Evolutionary conservation across 2,888 invertebrate genomes (phyloP), one percentile per base, ranked within the genome.

Genomic region (Megastigmus dorsalis): DNA sequence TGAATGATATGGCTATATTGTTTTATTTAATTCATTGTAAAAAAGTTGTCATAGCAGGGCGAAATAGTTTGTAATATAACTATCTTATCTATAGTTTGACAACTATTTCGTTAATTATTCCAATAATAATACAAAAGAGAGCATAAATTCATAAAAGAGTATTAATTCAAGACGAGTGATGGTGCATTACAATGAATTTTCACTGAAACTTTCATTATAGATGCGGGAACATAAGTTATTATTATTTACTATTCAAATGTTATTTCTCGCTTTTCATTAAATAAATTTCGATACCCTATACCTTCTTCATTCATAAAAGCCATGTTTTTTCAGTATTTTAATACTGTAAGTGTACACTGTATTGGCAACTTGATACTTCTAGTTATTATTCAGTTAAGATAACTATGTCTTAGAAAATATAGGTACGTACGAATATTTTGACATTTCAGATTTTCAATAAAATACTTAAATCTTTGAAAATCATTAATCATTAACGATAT

Each of bases 301-400:
- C 36, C 23, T 18, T 68, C 55, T 41, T 50, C 5, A 13, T 48
- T 36, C 18, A 10, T 23, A 9, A 38, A 7, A 26, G 18, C 15
- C 23, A 33, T 41, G 13, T 15, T 23, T 33, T 26, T 50, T 41
- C 50, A 30, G 59, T 60, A 73, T 73, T 74, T 74, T 62, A 74
- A 62, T 62, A 74, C 67, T 74, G 45, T 55, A 68, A 74, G 15
- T 55, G 67, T 68, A 74, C 67, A 74, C 67, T 67, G 66, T 48
- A 62, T 68, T 55, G 60, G 52, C 52, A 62, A 67, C 45, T 26
- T 36, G 13, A 54, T 18, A 30, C 38, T 28, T 41, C n/a, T 38
- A 28, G 2, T n/a, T n/a, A n/a, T n/a, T 5, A 33, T 50, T 26
- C 7, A 23, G 9, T 62, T 10, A 59, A 57, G 18, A 3, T 62